A percentile compares a stretch with the other conserved stretches of the same genome.
phyloP scores from a whole-genome alignment of 2,797 vertebrate species.

The Cyprinodon diabolis region DNA sequence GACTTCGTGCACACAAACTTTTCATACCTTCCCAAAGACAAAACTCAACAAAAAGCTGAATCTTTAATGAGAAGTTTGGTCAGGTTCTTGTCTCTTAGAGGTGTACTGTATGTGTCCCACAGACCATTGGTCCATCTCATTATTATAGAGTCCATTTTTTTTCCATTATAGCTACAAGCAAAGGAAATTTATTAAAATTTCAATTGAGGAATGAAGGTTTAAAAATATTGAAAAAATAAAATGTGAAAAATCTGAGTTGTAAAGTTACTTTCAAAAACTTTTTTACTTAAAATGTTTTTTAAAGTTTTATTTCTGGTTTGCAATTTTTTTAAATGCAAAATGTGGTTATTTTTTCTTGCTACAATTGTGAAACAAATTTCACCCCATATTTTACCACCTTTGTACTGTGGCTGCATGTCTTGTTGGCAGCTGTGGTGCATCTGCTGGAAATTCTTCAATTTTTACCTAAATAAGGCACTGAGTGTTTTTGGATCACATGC shows the following conservation, averaged over 20 bases:
- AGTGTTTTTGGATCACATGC: slow-evolving; percentile 10
- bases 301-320: no score
- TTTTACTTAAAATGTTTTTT: no score
- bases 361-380: no score
- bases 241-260: no score
- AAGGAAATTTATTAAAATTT: no score
- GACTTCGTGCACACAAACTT: slow-evolving; percentile 78
- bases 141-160: neutral
- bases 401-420: slow-evolving; percentile 41
- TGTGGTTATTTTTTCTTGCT: no score
- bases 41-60: slow-evolving; percentile 33
- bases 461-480: slow-evolving; percentile 31
- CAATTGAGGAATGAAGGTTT: no score
- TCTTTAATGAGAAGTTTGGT: neutral
- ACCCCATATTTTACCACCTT: no score
- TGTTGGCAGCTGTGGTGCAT: slow-evolving; percentile 35
- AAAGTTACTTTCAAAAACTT: no score
- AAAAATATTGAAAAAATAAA: no score
- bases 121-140: slow-evolving; percentile 10
- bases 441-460: slow-evolving; percentile 10
- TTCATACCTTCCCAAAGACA: slow-evolving; percentile 54
- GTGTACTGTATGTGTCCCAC: slow-evolving; percentile 20
- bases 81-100: neutral
- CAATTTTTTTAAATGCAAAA: no score
- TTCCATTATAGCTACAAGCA: no score